phyloP scores from a whole-genome alignment of 1,140 invertebrate species.

The Magallana angulata region DNA sequence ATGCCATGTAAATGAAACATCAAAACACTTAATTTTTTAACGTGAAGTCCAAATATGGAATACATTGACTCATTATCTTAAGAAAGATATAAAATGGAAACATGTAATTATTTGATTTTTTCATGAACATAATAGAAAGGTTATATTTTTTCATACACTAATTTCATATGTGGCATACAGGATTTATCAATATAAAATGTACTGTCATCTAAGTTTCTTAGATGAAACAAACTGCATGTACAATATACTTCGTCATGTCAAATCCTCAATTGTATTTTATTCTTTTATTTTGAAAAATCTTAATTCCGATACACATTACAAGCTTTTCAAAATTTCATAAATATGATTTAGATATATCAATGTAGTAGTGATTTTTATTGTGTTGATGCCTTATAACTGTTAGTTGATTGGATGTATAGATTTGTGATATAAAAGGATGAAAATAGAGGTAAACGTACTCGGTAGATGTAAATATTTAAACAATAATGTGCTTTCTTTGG shows the following conservation, averaged over 20 bases:
- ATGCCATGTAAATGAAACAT: background rate
- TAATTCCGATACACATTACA: background rate
- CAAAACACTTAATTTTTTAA: background rate
- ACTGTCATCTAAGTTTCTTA: background rate
- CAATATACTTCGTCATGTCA: background rate
- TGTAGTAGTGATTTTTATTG: too few species aligned
- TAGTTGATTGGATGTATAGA: too few species aligned
- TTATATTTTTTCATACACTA: background rate
- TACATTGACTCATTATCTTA: background rate
- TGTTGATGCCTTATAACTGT: too few species aligned
- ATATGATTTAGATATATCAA: too few species aligned
- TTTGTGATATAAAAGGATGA: too few species aligned
- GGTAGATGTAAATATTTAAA: too few species aligned
- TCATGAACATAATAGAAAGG: background rate
- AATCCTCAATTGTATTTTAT: background rate
- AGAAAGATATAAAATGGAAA: constrained; percentile 2
- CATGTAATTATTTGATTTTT: constrained; percentile 2
- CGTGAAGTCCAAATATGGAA: background rate
- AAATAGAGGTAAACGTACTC: too few species aligned
- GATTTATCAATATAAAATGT: background rate
- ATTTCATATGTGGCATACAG: background rate
- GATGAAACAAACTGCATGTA: background rate
- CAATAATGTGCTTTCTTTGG: too few species aligned
- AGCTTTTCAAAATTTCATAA: too few species aligned
- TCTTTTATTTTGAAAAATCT: background rate